Evolutionary conservation across 2,797 vertebrate genomes (phyloP).

Genomic region (Pipistrellus pygmaeus): DNA sequence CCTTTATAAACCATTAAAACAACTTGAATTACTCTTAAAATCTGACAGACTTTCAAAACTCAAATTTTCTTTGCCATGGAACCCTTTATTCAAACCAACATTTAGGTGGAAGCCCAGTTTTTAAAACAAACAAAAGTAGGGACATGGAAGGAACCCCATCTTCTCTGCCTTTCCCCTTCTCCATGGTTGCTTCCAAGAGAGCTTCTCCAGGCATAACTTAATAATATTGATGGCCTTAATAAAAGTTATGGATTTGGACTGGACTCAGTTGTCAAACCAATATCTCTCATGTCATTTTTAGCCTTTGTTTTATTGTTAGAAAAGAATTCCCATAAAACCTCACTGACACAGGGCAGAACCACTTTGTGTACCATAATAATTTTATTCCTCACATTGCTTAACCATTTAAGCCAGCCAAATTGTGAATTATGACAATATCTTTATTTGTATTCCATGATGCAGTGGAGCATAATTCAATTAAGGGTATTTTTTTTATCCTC

Average conservation of each 20-base stretch:
- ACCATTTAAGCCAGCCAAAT: background rate
- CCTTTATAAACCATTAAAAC: constrained; percentile 53
- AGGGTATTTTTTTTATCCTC: background rate
- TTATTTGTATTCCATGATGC: background rate
- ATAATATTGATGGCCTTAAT: background rate
- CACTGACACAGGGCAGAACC: background rate
- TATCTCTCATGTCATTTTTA: background rate
- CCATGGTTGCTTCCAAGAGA: background rate
- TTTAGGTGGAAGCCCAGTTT: background rate
- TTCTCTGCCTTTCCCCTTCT: background rate
- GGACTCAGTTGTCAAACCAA: background rate
- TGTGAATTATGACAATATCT: background rate
- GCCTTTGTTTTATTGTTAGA: constrained; percentile 32
- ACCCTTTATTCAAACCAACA: constrained; percentile 10
- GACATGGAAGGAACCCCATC: background rate
- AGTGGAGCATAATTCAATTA: background rate
- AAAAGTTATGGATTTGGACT: background rate
- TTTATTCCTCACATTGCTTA: constrained; percentile 14
- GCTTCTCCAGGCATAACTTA: background rate
- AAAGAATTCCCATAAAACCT: constrained; percentile 11
- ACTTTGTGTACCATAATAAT: background rate
- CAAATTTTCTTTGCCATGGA: constrained; percentile 4
- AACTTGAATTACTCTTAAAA: constrained; percentile 34
- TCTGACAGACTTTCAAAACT: background rate
- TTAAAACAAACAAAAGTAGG: background rate